Conservation (phyloP, 2,888 invertebrate genomes). For the Gonocerus acuteangulatus region DNA sequence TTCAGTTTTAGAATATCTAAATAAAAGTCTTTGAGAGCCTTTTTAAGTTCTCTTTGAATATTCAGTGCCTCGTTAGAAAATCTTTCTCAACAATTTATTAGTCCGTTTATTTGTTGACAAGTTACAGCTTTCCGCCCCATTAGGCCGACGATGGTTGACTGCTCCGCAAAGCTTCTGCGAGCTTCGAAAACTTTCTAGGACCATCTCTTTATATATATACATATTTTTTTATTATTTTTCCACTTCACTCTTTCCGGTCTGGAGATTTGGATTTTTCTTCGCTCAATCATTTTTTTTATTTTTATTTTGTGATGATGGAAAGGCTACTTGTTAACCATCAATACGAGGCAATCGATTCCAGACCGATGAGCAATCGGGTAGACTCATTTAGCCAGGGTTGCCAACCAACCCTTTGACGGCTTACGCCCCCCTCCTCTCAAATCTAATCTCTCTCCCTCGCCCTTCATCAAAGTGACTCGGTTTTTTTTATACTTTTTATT, state of each 20-base stretch:
- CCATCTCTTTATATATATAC: constrained; percentile 7
- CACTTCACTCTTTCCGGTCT: background rate
- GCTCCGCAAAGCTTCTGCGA: background rate
- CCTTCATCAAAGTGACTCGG: constrained; percentile 7
- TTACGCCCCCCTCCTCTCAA: constrained; percentile 13
- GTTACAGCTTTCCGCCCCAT: constrained; percentile 3
- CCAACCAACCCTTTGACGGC: constrained; percentile 9
- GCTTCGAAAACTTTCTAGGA: no score
- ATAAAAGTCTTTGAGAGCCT: no score
- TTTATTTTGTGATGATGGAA: constrained; percentile 9
- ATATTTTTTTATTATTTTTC: constrained; percentile 8
- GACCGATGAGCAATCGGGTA: background rate
- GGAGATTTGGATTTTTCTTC: no score
- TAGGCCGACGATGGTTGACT: background rate
- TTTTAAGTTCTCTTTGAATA: no score
- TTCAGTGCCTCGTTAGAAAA: background rate
- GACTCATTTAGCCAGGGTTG: constrained; percentile 2
- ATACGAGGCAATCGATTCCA: constrained; percentile 10
- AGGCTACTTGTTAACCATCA: no score
- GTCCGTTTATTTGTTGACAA: constrained; percentile 21
- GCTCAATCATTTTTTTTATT: constrained; percentile 4
- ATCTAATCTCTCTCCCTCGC: constrained; percentile 4
- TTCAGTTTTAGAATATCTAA: no score
- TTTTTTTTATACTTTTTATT: background rate
- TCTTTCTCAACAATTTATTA: constrained; percentile 9